Conservation (phyloP, 2,888 invertebrate species). For the Mythimna pallens region DNA sequence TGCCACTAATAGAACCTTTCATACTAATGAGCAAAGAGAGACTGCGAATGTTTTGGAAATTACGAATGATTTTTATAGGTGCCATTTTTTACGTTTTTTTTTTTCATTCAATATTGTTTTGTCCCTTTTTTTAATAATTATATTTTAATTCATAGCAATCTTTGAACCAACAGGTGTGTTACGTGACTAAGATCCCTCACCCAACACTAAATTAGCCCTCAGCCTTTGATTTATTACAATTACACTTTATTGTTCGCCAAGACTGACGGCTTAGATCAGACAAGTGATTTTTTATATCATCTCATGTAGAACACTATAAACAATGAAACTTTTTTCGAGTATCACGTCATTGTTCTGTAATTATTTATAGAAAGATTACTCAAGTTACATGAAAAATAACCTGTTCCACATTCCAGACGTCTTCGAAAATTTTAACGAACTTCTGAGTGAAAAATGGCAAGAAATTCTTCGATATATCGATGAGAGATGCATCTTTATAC, state of each 20-base stretch:
- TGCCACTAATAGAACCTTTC: slow-evolving; percentile 55
- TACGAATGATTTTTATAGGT: slow-evolving; percentile 30
- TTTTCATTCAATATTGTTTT: neutral
- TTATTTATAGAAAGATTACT: slow-evolving; percentile 43
- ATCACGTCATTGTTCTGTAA: slow-evolving; percentile 54
- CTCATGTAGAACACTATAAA: slow-evolving; percentile 26
- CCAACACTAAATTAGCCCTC: slow-evolving; percentile 4
- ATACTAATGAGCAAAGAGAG: slow-evolving; percentile 48
- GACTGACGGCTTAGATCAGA: slow-evolving; percentile 23
- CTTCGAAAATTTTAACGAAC: slow-evolving; percentile 15
- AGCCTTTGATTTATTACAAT: slow-evolving; percentile 47
- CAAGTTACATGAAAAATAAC: slow-evolving; percentile 46
- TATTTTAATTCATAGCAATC: neutral
- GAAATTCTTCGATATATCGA: slow-evolving; percentile 57
- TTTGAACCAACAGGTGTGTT: neutral
- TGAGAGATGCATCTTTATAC: slow-evolving; percentile 48
- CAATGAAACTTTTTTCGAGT: slow-evolving; percentile 38
- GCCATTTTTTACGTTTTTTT: neutral
- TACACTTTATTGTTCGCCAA: slow-evolving; percentile 40
- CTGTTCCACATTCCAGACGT: slow-evolving; percentile 53
- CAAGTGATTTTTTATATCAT: slow-evolving; percentile 40
- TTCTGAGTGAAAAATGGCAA: slow-evolving; percentile 67
- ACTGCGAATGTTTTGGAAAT: slow-evolving; percentile 19
- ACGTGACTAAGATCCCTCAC: slow-evolving; percentile 3
- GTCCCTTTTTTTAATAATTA: neutral